Percentiles rank a stretch among this genome's conserved stretches.
Conservation (phyloP, 2,797 vertebrate species). For the Channallabes apus region DNA sequence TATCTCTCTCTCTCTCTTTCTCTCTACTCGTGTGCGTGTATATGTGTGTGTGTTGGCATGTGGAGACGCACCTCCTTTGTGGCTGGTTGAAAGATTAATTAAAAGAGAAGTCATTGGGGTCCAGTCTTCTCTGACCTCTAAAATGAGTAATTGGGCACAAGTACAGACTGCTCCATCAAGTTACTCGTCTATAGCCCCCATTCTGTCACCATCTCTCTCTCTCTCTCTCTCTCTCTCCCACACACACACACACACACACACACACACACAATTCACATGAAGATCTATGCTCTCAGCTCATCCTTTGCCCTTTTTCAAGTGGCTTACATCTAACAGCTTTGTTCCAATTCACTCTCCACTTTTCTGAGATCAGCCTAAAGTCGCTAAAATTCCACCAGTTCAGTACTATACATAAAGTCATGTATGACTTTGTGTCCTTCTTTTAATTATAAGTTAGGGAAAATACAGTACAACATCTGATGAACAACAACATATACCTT, state of each 20-base stretch:
- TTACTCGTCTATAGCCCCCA: constrained; percentile 52
- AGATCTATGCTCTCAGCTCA: constrained; percentile 32
- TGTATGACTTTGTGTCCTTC: no score
- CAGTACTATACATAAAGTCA: no score
- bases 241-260: constrained; percentile 39
- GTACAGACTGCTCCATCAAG: constrained; percentile 53
- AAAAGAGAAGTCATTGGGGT: constrained; percentile 52
- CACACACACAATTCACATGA: constrained; percentile 40
- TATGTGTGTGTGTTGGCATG: constrained; percentile 9
- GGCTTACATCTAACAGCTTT: constrained; percentile 1
- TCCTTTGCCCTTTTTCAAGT: constrained; percentile 39
- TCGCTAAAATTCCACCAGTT: neutral
- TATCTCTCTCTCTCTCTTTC: neutral
- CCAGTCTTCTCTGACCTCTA: constrained; percentile 58
- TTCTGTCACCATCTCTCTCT: constrained; percentile 55
- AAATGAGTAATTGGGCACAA: constrained; percentile 61
- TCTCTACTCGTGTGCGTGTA: constrained; percentile 21
- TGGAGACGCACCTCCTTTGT: constrained; percentile 40
- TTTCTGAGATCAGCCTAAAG: neutral
- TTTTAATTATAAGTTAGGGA: no score
- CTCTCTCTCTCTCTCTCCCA: constrained; percentile 26
- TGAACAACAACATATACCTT: no score
- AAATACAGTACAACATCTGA: no score
- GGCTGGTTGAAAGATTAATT: constrained; percentile 59
- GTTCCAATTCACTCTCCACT: neutral